Percentiles rank a stretch among this genome's conserved stretches.
Evolutionary conservation across 2,888 invertebrate species (phyloP).

Genomic region (Gerosis bhagava): DNA sequence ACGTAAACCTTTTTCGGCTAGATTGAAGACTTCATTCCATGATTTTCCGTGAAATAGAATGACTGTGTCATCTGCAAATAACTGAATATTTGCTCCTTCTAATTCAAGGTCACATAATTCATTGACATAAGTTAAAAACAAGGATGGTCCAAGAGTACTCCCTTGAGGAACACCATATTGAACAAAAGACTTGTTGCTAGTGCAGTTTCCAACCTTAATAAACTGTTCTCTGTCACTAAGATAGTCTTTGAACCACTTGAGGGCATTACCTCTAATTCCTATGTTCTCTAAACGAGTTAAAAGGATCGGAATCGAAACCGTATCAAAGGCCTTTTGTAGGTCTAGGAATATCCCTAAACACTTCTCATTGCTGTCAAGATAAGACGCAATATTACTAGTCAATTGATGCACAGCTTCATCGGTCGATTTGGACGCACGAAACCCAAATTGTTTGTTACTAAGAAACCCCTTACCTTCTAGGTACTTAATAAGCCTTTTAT

Average conservation of each 20-base stretch:
- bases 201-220: too few species aligned
- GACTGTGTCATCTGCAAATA: background rate
- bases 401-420: background rate
- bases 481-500: slow-evolving; percentile 1
- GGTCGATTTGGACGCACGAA: background rate
- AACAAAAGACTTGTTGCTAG: background rate
- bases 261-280: background rate
- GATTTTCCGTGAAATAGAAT: background rate
- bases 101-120: background rate
- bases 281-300: background rate
- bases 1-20: too few species aligned
- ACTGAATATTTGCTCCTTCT: background rate
- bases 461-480: slow-evolving; percentile 2
- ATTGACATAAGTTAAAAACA: background rate
- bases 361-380: background rate
- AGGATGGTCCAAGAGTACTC: background rate
- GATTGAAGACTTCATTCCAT: background rate
- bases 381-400: background rate
- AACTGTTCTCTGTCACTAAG: background rate
- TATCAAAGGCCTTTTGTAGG: slow-evolving; percentile 4
- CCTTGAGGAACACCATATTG: too few species aligned
- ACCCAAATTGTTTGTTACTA: background rate
- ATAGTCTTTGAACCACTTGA: background rate
- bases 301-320: background rate
- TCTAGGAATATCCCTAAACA: background rate